Base-by-base conservation (phyloP, 2,113 vertebrate species). In the Scomber japonicus region DNA sequence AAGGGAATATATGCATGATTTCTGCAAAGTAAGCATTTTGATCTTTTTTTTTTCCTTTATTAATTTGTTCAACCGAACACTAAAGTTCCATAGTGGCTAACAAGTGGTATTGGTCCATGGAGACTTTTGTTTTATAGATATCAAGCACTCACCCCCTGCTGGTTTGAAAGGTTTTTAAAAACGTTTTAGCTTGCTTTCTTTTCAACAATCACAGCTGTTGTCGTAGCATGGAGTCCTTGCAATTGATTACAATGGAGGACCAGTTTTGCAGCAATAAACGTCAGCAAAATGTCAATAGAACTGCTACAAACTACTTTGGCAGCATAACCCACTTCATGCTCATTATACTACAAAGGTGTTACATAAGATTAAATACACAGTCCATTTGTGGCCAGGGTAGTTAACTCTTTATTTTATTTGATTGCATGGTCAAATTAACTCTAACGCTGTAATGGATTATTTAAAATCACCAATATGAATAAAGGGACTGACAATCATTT, bases 21-120 rank as follows among this genome's bases (percentile, higher is more conserved):
- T 88, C 55, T 81, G 57, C 67, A 56, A 21, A 56, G 75, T 80
- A 80, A 69, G 15, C 66, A 66, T 86, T 75, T 54, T 12, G 15
- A 74, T 59, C 31, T 50, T 61, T 3, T 54, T 31, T 4, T 21
- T 12, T 11, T 30, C 63, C 12, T 78, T 62, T 35, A 17, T 77
- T 59, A 3, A 66, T 83, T 79, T 59, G n/a, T 75, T 48, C 35
- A 54, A 46, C 60, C 27, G n/a, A 67, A 60, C 8, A 0, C 55
- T 64, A 27, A 68, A 7, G 50, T 21, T 12, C 24, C 19, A 66
- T 46, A 44, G 57, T 50, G 14, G 51, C 14, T 30, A 21, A 67
- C 46, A 51, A 56, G 14, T 24, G 68, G 15, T 62, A 27, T 63
- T 80, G 60, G 19, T 70, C 54, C 9, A 54, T 15, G 12, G 69